phyloP scores from a whole-genome alignment of 2,888 invertebrate genomes.

The Pollenia griseotomentosa region DNA sequence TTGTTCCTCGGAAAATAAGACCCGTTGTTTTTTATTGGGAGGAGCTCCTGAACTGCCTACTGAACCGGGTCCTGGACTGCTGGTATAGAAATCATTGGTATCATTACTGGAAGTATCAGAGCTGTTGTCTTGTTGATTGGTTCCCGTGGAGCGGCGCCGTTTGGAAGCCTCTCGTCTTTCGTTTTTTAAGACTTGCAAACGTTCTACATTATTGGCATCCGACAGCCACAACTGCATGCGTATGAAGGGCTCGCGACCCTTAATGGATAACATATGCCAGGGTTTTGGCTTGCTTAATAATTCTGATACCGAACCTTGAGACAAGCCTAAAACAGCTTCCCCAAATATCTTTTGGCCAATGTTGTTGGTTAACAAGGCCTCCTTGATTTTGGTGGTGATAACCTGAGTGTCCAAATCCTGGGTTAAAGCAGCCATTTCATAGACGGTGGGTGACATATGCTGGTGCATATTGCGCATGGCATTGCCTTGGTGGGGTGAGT shows the following conservation, averaged over 20 bases:
- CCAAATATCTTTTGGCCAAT: conserved; percentile 99
- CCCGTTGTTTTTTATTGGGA: conserved; percentile 97
- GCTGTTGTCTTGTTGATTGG: conserved; percentile 93
- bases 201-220: conserved; percentile 97
- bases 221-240: conserved; percentile 98
- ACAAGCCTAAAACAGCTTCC: conserved; percentile 97
- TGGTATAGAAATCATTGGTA: conserved; percentile 94
- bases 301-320: conserved; percentile 98
- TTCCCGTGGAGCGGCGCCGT: conserved; percentile 92
- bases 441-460: conserved; percentile 96
- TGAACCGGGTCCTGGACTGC: conserved; percentile 90
- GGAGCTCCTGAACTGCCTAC: conserved; percentile 87
- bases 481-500: conserved; percentile 88
- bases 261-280: conserved; percentile 99
- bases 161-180: conserved; percentile 96
- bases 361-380: conserved; percentile 97
- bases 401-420: conserved; percentile 98
- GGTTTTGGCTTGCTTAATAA: conserved; percentile 98
- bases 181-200: conserved; percentile 95
- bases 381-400: conserved; percentile 98
- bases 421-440: conserved; percentile 98
- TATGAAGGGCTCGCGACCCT: conserved; percentile 98
- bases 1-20: conserved; percentile 98
- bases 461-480: conserved; percentile 91
- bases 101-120: conserved; percentile 95